phyloP scores from a whole-genome alignment of 2,113 vertebrate species.

The Ivindomyrus marchei region DNA sequence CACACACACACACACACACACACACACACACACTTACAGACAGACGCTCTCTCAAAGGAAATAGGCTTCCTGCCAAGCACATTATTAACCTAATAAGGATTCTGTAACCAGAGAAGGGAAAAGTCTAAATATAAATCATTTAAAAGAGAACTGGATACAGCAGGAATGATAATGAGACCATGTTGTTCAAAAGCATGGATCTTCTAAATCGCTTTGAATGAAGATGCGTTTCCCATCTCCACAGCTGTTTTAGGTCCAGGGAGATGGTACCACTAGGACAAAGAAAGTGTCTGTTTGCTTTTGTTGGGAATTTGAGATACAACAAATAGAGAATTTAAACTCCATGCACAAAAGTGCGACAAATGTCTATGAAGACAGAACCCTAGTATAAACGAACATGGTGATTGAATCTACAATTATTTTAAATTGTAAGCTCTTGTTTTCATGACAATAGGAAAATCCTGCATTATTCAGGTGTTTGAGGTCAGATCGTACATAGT shows the following conservation, averaged over 20 bases:
- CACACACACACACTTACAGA: background rate
- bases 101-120: slow-evolving; percentile 14
- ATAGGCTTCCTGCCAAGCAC: slow-evolving; percentile 16
- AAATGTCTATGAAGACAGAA: background rate
- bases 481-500: background rate
- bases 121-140: slow-evolving; percentile 18
- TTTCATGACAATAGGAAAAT: background rate
- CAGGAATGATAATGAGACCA: slow-evolving; percentile 10
- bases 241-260: background rate
- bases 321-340: slow-evolving; percentile 49
- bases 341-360: slow-evolving; percentile 28
- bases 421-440: background rate
- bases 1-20: background rate
- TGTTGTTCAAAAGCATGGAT: slow-evolving; percentile 11
- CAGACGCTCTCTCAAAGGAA: slow-evolving; percentile 3
- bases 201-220: background rate
- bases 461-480: background rate
- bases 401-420: background rate
- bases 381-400: background rate
- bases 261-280: background rate
- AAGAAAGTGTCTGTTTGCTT: slow-evolving; percentile 8
- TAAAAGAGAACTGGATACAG: slow-evolving; percentile 24
- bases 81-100: slow-evolving; percentile 20
- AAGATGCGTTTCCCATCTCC: background rate
- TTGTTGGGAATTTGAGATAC: slow-evolving; percentile 58